phyloP scores from a whole-genome alignment of 2,113 vertebrate species.

The Ochotona princeps region DNA sequence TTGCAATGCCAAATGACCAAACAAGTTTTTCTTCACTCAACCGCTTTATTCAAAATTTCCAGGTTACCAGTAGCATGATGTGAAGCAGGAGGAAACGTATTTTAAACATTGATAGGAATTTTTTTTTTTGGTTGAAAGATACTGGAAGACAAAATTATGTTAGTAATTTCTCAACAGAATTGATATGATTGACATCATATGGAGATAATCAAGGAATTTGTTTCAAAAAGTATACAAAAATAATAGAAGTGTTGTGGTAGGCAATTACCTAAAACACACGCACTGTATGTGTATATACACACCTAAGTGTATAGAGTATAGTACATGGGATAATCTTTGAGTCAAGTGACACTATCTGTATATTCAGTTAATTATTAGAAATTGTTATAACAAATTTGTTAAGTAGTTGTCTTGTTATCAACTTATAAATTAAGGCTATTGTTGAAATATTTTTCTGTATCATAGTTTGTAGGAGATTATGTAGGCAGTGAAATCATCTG shows the following conservation, averaged over 20 bases:
- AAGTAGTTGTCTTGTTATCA: neutral
- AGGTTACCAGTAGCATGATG: neutral
- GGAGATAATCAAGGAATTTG: neutral
- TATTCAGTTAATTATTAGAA: neutral
- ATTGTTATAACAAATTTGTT: neutral
- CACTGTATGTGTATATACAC: neutral
- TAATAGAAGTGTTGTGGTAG: neutral
- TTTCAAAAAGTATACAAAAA: neutral
- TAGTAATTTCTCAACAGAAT: conserved; percentile 1
- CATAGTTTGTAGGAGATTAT: neutral
- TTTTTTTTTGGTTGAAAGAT: neutral
- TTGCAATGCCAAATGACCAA: neutral
- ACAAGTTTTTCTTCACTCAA: neutral
- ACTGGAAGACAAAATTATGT: neutral
- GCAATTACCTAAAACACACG: neutral
- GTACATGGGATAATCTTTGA: neutral
- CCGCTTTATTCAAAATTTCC: neutral
- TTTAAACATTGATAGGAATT: neutral
- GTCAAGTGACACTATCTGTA: neutral
- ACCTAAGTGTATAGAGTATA: neutral
- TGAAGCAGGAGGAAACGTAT: neutral
- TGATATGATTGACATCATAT: neutral
- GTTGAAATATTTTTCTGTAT: neutral
- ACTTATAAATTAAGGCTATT: neutral
- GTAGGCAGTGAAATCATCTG: neutral